These are phyloP conservation scores for Heliconius charithonia DNA, from an alignment of 2,888 invertebrate genomes.

Conservation along the genomic window DNA sequence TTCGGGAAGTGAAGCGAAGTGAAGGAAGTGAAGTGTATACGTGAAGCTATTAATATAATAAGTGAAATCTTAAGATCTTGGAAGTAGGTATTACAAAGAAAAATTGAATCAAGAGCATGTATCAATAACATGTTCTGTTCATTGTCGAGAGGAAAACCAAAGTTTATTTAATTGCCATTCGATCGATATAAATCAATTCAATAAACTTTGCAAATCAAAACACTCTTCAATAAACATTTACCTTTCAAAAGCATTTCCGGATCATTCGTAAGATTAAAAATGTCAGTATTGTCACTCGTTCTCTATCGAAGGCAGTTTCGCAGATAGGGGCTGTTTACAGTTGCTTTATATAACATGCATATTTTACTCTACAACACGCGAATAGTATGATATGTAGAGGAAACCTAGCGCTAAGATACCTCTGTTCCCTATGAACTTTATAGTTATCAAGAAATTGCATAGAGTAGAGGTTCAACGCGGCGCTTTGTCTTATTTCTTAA, in stretches of 20 bases:
- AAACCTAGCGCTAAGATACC: neutral
- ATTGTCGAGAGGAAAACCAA: slow-evolving; percentile 35
- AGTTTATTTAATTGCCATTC: slow-evolving; percentile 42
- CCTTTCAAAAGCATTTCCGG: neutral
- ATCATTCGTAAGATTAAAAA: neutral
- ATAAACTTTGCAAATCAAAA: slow-evolving; percentile 29
- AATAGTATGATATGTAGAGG: neutral
- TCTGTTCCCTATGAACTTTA: neutral
- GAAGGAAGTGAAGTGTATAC: no score
- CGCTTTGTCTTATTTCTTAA: neutral
- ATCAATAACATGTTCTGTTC: slow-evolving; percentile 19
- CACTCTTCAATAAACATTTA: neutral
- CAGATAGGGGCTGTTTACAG: neutral
- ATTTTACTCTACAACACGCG: neutral
- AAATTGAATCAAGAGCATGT: slow-evolving; percentile 3
- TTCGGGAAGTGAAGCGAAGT: neutral
- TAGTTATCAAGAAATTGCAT: neutral
- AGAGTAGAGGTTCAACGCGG: neutral
- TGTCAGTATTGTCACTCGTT: neutral
- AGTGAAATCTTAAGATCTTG: neutral
- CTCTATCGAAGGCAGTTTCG: neutral
- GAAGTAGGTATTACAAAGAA: neutral
- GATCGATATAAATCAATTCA: slow-evolving; percentile 35
- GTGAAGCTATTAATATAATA: neutral
- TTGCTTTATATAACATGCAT: neutral